These are phyloP conservation scores for Schizotus pectinicornis DNA, from an alignment of 2,888 invertebrate genomes.

Conservation along the genomic window DNA sequence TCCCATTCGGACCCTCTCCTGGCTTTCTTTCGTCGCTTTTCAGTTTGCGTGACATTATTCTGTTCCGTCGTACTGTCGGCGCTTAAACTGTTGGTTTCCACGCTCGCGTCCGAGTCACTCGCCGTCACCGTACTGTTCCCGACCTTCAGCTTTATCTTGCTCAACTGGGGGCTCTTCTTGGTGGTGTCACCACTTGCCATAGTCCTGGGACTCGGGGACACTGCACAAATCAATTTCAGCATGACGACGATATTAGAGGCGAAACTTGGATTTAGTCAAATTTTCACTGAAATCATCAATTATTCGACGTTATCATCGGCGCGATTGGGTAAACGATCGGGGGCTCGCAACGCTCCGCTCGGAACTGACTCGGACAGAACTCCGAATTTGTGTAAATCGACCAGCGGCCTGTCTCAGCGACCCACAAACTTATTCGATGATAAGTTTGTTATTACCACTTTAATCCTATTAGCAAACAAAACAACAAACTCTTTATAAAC, in stretches of 20 bases:
- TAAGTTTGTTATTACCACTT: too few species aligned
- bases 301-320: not conserved
- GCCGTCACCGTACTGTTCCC: constrained; percentile 45
- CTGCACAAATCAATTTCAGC: not conserved
- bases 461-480: too few species aligned
- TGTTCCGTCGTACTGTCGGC: constrained; percentile 59
- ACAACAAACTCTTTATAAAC: too few species aligned
- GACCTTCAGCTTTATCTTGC: constrained; percentile 43
- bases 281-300: not conserved
- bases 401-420: too few species aligned
- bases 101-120: constrained; percentile 60
- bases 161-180: constrained; percentile 48
- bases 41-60: constrained; percentile 45
- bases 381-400: too few species aligned
- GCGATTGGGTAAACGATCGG: too few species aligned
- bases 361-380: too few species aligned
- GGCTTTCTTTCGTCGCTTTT: constrained; percentile 49
- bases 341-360: too few species aligned
- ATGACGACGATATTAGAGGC: not conserved
- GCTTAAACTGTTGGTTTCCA: constrained; percentile 61
- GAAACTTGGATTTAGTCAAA: not conserved
- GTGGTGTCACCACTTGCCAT: constrained; percentile 36
- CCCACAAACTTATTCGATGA: too few species aligned
- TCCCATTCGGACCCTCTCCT: constrained; percentile 79
- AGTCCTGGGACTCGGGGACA: constrained; percentile 8